phyloP scores from a whole-genome alignment of 2,797 vertebrate species.

The Galagoides demidoff region DNA sequence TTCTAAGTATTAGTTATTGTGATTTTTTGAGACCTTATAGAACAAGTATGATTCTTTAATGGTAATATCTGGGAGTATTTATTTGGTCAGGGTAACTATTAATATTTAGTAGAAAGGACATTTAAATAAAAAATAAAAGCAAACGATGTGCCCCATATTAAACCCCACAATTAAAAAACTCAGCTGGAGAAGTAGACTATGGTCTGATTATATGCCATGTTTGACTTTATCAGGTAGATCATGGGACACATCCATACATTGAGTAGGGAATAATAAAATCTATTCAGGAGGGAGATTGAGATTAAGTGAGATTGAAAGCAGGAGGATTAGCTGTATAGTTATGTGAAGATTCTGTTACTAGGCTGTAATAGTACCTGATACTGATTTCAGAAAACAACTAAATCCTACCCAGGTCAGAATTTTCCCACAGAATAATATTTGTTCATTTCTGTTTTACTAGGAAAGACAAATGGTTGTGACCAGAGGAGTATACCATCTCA shows the following conservation, averaged over 20 bases:
- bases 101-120: conserved; percentile 47
- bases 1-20: conserved; percentile 41
- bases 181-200: conserved; percentile 6
- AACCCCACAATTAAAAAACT: conserved; percentile 29
- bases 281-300: background rate
- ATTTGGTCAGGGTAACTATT: conserved; percentile 33
- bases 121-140: conserved; percentile 45
- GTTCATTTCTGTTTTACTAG: conserved; percentile 63
- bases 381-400: conserved; percentile 14
- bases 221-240: conserved; percentile 18
- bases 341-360: conserved; percentile 31
- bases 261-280: background rate
- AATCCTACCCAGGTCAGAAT: conserved; percentile 25
- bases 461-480: conserved; percentile 67
- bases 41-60: conserved; percentile 47
- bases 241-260: background rate
- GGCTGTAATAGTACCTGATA: background rate
- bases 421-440: conserved; percentile 49
- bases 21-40: conserved; percentile 27
- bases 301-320: background rate
- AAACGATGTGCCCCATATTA: conserved; percentile 14
- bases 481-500: background rate
- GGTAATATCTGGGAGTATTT: background rate
- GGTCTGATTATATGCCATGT: background rate
- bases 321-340: background rate